Evolutionary conservation across 2,888 invertebrate genomes (phyloP), one percentile per base, ranked within the genome.

Genomic region (Xestoiulus laeticollis): DNA sequence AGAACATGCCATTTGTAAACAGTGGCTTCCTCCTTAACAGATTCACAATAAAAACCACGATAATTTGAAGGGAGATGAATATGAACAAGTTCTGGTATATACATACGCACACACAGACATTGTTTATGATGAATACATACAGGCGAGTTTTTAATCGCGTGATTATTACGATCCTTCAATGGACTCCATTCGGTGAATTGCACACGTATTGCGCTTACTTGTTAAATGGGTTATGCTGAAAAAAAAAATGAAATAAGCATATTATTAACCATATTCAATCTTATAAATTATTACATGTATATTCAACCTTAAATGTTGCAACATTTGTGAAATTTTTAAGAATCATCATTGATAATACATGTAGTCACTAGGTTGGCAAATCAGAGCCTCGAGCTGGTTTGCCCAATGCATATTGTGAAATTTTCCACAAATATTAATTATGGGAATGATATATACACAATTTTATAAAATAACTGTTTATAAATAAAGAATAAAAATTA

Each of bases 71-170:
- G 53, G n/a, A n/a, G 53, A n/a, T 59, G 53, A 59, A 1, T 19
- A 59, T 59, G 19, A 2, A 59, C 53, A n/a, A 59, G n/a, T 59
- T 48, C 12, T 48, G 48, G 48, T 48, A 59, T 59, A n/a, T 59
- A 59, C 53, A 59, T 59, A 59, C 53, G n/a, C 53, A 59, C 53
- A 59, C 53, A n/a, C n/a, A n/a, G 53, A 59, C 53, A n/a, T 6
- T 3, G 53, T n/a, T n/a, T 1, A 59, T n/a, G n/a, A 59, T 59
- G 53, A 59, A 59, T 59, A 59, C 53, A 59, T 59, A 59, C 53
- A 59, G 53, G 53, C 53, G 53, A 59, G n/a, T 59, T 59, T 59
- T 12, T n/a, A 59, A 16, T 59, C 53, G 6, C 2, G 53, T 59
- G 53, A 59, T 59, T 59, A 5, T 16, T 59, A 59, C 5, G 53